Conservation (phyloP, 2,113 vertebrate genomes). For the Phaetusa simplex region DNA sequence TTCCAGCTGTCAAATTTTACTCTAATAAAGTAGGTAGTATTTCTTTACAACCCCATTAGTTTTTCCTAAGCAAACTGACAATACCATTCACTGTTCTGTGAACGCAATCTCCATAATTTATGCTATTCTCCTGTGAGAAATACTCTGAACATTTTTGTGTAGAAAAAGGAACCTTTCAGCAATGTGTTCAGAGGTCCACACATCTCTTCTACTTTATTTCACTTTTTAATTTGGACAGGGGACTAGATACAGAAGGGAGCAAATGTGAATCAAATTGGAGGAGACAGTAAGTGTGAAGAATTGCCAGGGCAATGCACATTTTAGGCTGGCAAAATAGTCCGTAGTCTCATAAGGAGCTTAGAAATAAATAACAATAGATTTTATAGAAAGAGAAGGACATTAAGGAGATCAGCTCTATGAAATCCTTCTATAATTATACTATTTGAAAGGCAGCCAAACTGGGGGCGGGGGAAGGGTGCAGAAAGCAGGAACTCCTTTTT, state of each 20-base stretch:
- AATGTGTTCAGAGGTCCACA: neutral
- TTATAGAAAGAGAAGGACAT: neutral
- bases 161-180: conserved; percentile 44
- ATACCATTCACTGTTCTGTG: conserved; percentile 55
- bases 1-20: conserved; percentile 74
- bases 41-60: conserved; percentile 69
- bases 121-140: conserved; percentile 30
- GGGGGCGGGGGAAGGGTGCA: neutral
- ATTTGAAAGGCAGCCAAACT: neutral
- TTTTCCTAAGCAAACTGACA: conserved; percentile 65
- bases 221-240: neutral
- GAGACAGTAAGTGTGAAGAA: conserved; percentile 9
- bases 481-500: neutral
- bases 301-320: neutral
- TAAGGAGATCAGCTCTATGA: neutral
- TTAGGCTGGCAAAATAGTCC: neutral
- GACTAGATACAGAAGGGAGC: neutral
- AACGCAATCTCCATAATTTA: conserved; percentile 11
- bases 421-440: neutral
- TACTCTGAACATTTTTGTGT: conserved; percentile 7
- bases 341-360: neutral
- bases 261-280: neutral
- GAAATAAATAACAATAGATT: neutral
- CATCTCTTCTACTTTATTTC: conserved; percentile 2
- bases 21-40: conserved; percentile 67